A percentile compares a stretch with the other conserved stretches of the same genome.
phyloP scores from a whole-genome alignment of 2,888 invertebrate genomes.

The Noctua janthina region DNA sequence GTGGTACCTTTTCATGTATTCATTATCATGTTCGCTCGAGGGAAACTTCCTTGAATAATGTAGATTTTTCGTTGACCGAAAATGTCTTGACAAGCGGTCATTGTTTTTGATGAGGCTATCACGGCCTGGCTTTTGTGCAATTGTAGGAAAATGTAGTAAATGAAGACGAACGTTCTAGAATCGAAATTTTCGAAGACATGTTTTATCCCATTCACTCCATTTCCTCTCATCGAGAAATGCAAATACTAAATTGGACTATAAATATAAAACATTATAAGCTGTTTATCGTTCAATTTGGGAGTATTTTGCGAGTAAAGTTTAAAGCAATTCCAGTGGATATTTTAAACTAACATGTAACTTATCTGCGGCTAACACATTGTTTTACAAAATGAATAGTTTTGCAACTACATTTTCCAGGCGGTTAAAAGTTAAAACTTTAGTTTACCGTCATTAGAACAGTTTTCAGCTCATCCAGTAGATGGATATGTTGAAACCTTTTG shows the following conservation, averaged over 20 bases:
- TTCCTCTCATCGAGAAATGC: not conserved
- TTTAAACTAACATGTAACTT: not conserved
- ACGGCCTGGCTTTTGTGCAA: conserved; percentile 15
- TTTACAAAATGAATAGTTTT: conserved; percentile 16
- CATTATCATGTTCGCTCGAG: conserved; percentile 54
- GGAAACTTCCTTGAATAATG: conserved; percentile 19
- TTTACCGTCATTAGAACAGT: conserved; percentile 1
- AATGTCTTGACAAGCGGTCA: conserved; percentile 33
- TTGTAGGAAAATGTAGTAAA: conserved; percentile 7
- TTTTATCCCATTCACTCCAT: not conserved
- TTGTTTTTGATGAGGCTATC: conserved; percentile 21
- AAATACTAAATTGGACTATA: not conserved
- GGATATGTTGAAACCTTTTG: not conserved
- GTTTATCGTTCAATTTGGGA: not conserved
- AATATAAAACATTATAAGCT: not conserved
- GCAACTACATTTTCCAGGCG: not conserved
- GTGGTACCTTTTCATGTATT: conserved; percentile 65
- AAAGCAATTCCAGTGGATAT: not conserved
- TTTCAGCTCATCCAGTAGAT: not conserved
- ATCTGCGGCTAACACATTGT: not conserved
- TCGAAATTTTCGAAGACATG: no score
- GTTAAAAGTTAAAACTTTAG: not conserved
- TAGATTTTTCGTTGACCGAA: conserved; percentile 46
- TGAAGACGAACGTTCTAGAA: not conserved
- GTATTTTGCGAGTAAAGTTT: not conserved